Evolutionary conservation across 2,797 vertebrate genomes (phyloP).

Genomic region (Gambelia wislizenii): DNA sequence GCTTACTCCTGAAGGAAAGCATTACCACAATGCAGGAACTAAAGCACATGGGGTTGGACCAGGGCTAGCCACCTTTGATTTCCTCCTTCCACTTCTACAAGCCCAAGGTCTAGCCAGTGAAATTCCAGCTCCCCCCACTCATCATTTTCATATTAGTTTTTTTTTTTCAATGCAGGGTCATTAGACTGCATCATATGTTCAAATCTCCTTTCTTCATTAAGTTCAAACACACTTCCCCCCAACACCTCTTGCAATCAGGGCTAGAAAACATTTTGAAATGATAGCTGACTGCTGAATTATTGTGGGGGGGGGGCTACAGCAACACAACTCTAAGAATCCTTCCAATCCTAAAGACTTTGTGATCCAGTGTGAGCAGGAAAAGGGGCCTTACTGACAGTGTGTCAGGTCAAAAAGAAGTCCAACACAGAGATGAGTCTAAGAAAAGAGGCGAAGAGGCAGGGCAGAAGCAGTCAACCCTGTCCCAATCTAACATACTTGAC

Average conservation of each 20-base stretch:
- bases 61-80: not conserved
- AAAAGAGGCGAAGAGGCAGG: not conserved
- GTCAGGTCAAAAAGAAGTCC: not conserved
- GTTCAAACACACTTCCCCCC: not conserved
- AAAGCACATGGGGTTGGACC: not conserved
- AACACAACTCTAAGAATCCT: not conserved
- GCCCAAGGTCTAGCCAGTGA: not conserved
- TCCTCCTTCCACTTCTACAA: not conserved
- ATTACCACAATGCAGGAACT: not conserved
- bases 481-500: not conserved
- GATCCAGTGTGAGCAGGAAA: not conserved
- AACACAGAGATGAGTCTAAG: not conserved
- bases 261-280: not conserved
- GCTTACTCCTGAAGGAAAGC: no score
- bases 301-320: not conserved
- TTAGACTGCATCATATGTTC: not conserved
- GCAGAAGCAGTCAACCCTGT: not conserved
- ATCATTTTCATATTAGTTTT: not conserved
- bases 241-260: not conserved
- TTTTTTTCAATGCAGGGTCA: not conserved
- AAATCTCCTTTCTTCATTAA: not conserved
- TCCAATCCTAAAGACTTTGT: not conserved
- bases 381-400: not conserved
- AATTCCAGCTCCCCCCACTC: not conserved
- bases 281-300: not conserved